These are phyloP conservation scores for Drosophila yakuba DNA, from an alignment of 1,140 invertebrate genomes.

Conservation along the genomic window DNA sequence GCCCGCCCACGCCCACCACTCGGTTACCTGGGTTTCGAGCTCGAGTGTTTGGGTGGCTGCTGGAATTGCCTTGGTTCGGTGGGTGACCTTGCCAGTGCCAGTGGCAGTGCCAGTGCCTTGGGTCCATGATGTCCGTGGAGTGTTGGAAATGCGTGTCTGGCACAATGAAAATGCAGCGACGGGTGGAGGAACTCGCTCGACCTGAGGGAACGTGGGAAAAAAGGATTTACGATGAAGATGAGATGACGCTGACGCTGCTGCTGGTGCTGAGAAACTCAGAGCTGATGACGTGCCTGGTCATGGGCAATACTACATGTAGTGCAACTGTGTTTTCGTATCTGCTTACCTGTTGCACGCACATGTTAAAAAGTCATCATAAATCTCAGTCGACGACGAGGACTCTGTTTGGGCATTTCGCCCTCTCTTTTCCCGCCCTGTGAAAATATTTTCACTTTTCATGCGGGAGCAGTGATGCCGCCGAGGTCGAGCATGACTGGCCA, in stretches of 20 bases:
- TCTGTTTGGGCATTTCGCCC: background rate
- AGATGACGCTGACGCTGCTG: slow-evolving; percentile 6
- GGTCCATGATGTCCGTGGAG: slow-evolving; percentile 46
- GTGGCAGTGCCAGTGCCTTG: slow-evolving; percentile 13
- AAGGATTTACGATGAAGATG: slow-evolving; percentile 73
- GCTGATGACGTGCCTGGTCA: slow-evolving; percentile 62
- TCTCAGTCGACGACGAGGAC: slow-evolving; percentile 44
- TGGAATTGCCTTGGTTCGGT: slow-evolving; percentile 13
- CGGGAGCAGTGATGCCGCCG: slow-evolving; percentile 5
- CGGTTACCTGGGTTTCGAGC: slow-evolving; percentile 28
- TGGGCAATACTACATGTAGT: slow-evolving; percentile 47
- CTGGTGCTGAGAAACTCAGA: slow-evolving; percentile 7
- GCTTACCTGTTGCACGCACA: slow-evolving; percentile 77
- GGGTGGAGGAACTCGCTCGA: slow-evolving; percentile 17
- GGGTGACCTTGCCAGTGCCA: slow-evolving; percentile 48
- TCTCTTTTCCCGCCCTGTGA: slow-evolving; percentile 10
- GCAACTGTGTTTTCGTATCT: slow-evolving; percentile 34
- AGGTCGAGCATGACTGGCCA: slow-evolving; percentile 35
- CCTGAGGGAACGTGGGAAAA: slow-evolving; percentile 79
- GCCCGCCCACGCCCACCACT: slow-evolving; percentile 53
- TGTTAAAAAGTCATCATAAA: slow-evolving; percentile 83
- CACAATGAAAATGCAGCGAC: slow-evolving; percentile 50
- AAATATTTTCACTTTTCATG: slow-evolving; percentile 68
- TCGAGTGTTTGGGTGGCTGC: slow-evolving; percentile 2
- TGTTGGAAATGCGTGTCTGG: slow-evolving; percentile 45